These are phyloP conservation scores for Phycodurus eques DNA, from an alignment of 2,113 vertebrate species.

Conservation along the genomic window DNA sequence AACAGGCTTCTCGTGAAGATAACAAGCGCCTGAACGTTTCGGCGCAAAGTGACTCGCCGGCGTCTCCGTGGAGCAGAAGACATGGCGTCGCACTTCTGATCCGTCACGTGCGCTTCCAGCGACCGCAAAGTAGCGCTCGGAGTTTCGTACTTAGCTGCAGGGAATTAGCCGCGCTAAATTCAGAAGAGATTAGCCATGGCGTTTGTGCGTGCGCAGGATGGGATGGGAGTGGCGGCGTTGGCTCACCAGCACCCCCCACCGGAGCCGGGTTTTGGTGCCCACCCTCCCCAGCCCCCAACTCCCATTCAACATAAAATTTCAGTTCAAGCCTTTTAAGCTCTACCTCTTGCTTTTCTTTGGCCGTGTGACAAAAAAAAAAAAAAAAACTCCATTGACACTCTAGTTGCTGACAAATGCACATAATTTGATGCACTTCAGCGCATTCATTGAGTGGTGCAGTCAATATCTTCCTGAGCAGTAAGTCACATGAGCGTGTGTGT, in stretches of 20 bases:
- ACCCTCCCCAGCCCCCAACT: too few relatives aligned
- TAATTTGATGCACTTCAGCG: constrained; percentile 51
- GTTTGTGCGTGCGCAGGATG: background rate
- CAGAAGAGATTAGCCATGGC: constrained; percentile 15
- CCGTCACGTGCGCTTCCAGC: constrained; percentile 5
- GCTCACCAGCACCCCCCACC: constrained; percentile 62
- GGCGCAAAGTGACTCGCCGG: constrained; percentile 12
- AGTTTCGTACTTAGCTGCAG: constrained; percentile 9
- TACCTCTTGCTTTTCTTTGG: background rate
- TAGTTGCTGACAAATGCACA: constrained; percentile 37
- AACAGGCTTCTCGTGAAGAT: constrained; percentile 12
- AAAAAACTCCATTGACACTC: background rate
- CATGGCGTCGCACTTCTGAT: constrained; percentile 15
- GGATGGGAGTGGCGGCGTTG: background rate
- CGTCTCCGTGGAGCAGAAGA: constrained; percentile 15
- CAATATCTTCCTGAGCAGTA: constrained; percentile 53
- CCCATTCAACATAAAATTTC: constrained; percentile 22
- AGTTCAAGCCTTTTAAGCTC: constrained; percentile 12
- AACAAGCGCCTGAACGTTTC: constrained; percentile 10
- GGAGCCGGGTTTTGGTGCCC: constrained; percentile 1
- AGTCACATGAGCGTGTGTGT: constrained; percentile 31
- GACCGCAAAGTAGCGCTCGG: constrained; percentile 7
- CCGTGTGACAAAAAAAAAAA: background rate
- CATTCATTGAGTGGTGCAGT: constrained; percentile 47
- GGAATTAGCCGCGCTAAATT: constrained; percentile 31